These are phyloP conservation scores for Neuroscelio doddi DNA, from an alignment of 2,888 invertebrate species.

Conservation along the genomic window DNA sequence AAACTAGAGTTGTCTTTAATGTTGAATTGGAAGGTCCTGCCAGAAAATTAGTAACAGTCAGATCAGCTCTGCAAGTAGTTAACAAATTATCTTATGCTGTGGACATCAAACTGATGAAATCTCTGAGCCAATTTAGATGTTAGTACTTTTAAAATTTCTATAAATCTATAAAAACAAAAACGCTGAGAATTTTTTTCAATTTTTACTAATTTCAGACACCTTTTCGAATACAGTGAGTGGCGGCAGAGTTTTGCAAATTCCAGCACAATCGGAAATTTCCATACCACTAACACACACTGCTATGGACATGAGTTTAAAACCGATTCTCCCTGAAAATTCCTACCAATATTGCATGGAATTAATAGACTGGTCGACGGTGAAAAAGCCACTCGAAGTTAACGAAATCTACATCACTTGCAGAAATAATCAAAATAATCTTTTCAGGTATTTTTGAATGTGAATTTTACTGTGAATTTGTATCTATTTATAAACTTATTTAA, in stretches of 20 bases:
- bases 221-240: slow-evolving; percentile 52
- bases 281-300: slow-evolving; percentile 85
- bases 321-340: slow-evolving; percentile 74
- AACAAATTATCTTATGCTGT: slow-evolving; percentile 85
- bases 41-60: slow-evolving; percentile 91
- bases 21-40: slow-evolving; percentile 95
- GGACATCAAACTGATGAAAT: slow-evolving; percentile 81
- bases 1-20: slow-evolving; percentile 90
- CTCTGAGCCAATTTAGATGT: slow-evolving; percentile 70
- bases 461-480: too few species aligned
- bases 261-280: slow-evolving; percentile 78
- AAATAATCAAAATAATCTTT: slow-evolving; percentile 68
- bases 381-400: slow-evolving; percentile 68
- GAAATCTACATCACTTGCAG: slow-evolving; percentile 65
- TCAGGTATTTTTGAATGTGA: slow-evolving; percentile 65
- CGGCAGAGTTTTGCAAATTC: slow-evolving; percentile 63
- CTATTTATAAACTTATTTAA: too few species aligned
- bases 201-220: slow-evolving; percentile 53
- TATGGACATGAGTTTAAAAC: slow-evolving; percentile 84
- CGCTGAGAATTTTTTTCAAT: slow-evolving; percentile 5
- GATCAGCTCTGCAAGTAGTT: slow-evolving; percentile 88
- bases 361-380: slow-evolving; percentile 78
- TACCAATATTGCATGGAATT: slow-evolving; percentile 76
- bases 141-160: slow-evolving; percentile 40
- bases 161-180: neutral